Percentiles rank a stretch among this genome's conserved stretches.
Conservation (phyloP, 2,113 vertebrate species). For the Ictalurus punctatus region DNA sequence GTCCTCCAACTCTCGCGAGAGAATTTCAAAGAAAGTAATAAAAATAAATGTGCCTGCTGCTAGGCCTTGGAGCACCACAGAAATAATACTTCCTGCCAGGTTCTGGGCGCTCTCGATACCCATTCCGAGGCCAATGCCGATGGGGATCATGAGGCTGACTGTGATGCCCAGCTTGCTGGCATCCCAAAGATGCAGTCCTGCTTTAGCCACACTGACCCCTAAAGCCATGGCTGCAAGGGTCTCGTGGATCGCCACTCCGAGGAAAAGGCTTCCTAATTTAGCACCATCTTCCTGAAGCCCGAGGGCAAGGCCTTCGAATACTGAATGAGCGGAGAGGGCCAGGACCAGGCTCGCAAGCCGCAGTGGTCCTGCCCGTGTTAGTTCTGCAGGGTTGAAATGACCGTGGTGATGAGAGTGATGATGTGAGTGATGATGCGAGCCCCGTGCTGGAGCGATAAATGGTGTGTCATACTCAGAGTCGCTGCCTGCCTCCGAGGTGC, state of each 20-base stretch:
- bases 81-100: conserved; percentile 71
- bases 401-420: conserved; percentile 61
- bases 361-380: conserved; percentile 74
- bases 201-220: conserved; percentile 84
- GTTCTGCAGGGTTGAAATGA: conserved; percentile 70
- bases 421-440: conserved; percentile 41
- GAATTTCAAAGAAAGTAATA: conserved; percentile 89
- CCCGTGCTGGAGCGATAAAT: conserved; percentile 69
- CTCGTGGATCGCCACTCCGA: conserved; percentile 88
- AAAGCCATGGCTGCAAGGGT: conserved; percentile 83
- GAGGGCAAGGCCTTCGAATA: conserved; percentile 89
- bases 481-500: conserved; percentile 83
- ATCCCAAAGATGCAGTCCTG: conserved; percentile 72
- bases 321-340: conserved; percentile 84
- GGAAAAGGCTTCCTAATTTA: conserved; percentile 78
- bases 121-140: conserved; percentile 82
- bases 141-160: conserved; percentile 85
- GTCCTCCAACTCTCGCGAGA: conserved; percentile 87
- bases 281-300: conserved; percentile 84
- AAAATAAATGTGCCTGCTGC: conserved; percentile 90
- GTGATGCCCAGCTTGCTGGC: conserved; percentile 78
- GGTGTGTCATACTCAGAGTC: conserved; percentile 92
- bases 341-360: conserved; percentile 83
- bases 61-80: conserved; percentile 84
- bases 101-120: conserved; percentile 79